Conservation (phyloP, 1,140 invertebrate species). For the Palaemon carinicauda region DNA sequence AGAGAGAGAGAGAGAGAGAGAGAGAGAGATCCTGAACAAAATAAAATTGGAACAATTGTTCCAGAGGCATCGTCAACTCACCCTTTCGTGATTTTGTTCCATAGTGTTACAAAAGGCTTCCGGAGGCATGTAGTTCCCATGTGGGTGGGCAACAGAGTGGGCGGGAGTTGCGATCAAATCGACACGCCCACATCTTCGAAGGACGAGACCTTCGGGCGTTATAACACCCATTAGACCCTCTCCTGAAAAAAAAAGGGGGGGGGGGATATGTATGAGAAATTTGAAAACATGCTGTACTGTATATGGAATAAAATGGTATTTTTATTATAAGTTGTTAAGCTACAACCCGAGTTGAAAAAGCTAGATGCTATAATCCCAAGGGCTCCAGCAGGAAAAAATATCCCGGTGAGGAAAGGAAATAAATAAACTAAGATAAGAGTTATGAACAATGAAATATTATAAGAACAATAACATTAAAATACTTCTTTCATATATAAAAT, state of each 20-base stretch:
- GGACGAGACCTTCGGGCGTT: constrained; percentile 9
- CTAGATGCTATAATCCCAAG: too few species aligned
- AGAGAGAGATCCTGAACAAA: neutral
- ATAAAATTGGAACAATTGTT: neutral
- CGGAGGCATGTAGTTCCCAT: constrained; percentile 15
- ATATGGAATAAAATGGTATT: too few species aligned
- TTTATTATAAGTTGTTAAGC: too few species aligned
- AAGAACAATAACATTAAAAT: too few species aligned
- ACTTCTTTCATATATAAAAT: too few species aligned
- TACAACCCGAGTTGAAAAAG: too few species aligned
- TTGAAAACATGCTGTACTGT: too few species aligned
- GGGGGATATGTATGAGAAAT: neutral
- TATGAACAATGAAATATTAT: too few species aligned
- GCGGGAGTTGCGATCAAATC: constrained; percentile 7
- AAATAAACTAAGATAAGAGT: too few species aligned
- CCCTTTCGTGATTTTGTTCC: too few species aligned
- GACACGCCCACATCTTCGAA: constrained; percentile 43
- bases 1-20: neutral
- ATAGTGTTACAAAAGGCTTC: neutral
- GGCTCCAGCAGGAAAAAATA: too few species aligned
- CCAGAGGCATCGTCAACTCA: neutral
- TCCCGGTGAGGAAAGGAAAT: too few species aligned
- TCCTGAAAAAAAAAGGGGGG: neutral
- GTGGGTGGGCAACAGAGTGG: neutral
- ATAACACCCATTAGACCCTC: neutral